A percentile compares a stretch with the other conserved stretches of the same genome.
phyloP scores from a whole-genome alignment of 1,140 invertebrate species.

The Philopotamus ludificatus region DNA sequence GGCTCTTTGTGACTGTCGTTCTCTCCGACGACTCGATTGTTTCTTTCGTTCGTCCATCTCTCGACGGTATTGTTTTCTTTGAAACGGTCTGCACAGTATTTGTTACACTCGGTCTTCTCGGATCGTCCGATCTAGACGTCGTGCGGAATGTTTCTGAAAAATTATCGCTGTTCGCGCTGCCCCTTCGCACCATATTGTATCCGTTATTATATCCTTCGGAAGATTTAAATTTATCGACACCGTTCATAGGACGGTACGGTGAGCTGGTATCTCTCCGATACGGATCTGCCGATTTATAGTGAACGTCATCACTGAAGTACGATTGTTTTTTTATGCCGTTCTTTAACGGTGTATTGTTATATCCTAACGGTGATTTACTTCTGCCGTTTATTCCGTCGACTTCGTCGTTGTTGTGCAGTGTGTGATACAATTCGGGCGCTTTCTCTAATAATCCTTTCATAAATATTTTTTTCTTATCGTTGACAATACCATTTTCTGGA shows the following conservation, averaged over 20 bases:
- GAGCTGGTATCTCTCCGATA: slow-evolving; percentile 51
- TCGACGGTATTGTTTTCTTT: slow-evolving; percentile 64
- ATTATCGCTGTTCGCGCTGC: slow-evolving; percentile 65
- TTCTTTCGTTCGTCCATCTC: slow-evolving; percentile 61
- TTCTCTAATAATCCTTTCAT: slow-evolving; percentile 69
- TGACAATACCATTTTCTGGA: slow-evolving; percentile 53
- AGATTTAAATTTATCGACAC: slow-evolving; percentile 48
- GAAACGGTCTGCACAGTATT: slow-evolving; percentile 67
- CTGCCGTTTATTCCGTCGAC: slow-evolving; percentile 51
- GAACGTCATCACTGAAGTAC: slow-evolving; percentile 44
- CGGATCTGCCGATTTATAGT: slow-evolving; percentile 53
- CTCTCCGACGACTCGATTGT: slow-evolving; percentile 68
- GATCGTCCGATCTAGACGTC: slow-evolving; percentile 64
- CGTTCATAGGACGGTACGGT: slow-evolving; percentile 51
- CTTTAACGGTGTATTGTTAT: slow-evolving; percentile 41
- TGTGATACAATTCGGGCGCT: slow-evolving; percentile 73
- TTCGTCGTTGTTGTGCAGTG: slow-evolving; percentile 64
- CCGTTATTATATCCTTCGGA: slow-evolving; percentile 49
- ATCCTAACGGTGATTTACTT: slow-evolving; percentile 48
- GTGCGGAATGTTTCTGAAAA: slow-evolving; percentile 69
- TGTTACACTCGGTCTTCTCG: slow-evolving; percentile 61
- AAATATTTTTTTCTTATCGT: slow-evolving; percentile 68
- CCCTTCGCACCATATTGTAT: slow-evolving; percentile 54
- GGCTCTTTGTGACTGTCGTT: slow-evolving; percentile 66
- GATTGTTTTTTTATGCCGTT: slow-evolving; percentile 39